Conservation (phyloP, 1,140 invertebrate species). For the Marisa cornuarietis region DNA sequence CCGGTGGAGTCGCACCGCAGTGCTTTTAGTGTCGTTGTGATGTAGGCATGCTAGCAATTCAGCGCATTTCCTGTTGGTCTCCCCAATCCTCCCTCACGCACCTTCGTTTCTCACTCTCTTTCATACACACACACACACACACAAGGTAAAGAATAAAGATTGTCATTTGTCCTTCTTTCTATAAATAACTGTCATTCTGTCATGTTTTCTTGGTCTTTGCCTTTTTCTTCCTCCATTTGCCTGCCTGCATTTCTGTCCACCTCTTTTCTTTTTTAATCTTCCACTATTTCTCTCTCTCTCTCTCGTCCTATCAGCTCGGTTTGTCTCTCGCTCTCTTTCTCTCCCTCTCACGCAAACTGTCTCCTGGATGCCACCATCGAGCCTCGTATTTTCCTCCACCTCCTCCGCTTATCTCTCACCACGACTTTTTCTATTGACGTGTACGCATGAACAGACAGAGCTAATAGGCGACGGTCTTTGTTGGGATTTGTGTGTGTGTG, state of each 20-base stretch:
- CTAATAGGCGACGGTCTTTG: too few relatives aligned
- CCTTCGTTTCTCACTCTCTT: not conserved
- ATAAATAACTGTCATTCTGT: too few relatives aligned
- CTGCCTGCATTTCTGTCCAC: not conserved
- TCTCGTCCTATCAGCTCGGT: not conserved
- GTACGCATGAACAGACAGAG: too few relatives aligned
- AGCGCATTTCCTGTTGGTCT: not conserved
- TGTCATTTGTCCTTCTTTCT: not conserved
- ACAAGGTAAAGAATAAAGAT: too few relatives aligned
- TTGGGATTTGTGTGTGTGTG: not conserved
- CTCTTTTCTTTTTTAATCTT: not conserved
- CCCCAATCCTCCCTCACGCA: not conserved
- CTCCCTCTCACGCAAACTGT: not conserved
- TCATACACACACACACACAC: not conserved
- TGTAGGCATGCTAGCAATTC: too few relatives aligned
- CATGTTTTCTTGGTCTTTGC: not conserved
- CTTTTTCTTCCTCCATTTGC: not conserved
- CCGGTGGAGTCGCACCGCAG: too few relatives aligned
- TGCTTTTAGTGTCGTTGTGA: too few relatives aligned
- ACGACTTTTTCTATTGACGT: not conserved
- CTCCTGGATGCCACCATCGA: not conserved
- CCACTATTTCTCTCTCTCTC: not conserved
- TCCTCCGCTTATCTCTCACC: not conserved
- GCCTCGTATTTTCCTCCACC: not conserved
- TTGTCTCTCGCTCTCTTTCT: slow-evolving; percentile 1